Evolutionary conservation across 2,797 vertebrate genomes (phyloP).

Genomic region (Momotus momota): DNA sequence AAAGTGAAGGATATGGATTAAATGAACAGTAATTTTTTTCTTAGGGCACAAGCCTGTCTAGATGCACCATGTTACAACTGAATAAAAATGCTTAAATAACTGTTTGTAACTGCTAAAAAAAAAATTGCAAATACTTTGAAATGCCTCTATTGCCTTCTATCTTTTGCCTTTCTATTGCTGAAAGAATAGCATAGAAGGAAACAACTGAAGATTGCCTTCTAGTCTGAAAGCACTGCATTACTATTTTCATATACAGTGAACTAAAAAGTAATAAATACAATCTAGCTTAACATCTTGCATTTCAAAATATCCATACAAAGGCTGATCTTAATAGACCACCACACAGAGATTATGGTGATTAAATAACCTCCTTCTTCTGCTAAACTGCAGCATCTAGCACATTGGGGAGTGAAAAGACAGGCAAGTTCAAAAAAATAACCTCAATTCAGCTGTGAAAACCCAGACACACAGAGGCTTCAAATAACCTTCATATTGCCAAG

Average conservation of each 20-base stretch:
- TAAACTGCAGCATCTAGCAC: not conserved
- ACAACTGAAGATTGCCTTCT: not conserved
- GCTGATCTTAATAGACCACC: not conserved
- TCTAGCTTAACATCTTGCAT: not conserved
- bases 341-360: not conserved
- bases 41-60: not conserved
- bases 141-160: not conserved
- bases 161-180: not conserved
- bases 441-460: not conserved
- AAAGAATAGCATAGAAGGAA: not conserved
- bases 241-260: not conserved
- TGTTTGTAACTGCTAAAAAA: not conserved
- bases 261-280: not conserved
- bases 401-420: not conserved
- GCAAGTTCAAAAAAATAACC: not conserved
- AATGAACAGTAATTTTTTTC: not conserved
- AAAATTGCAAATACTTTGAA: not conserved
- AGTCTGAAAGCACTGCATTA: not conserved
- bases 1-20: not conserved
- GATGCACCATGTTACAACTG: fast-evolving
- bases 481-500: not conserved
- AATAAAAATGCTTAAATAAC: not conserved
- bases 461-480: not conserved
- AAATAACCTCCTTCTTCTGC: not conserved
- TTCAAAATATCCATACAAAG: not conserved